These are phyloP conservation scores for Temnothorax curvispinosus DNA, from an alignment of 1,140 invertebrate genomes.

Conservation along the genomic window DNA sequence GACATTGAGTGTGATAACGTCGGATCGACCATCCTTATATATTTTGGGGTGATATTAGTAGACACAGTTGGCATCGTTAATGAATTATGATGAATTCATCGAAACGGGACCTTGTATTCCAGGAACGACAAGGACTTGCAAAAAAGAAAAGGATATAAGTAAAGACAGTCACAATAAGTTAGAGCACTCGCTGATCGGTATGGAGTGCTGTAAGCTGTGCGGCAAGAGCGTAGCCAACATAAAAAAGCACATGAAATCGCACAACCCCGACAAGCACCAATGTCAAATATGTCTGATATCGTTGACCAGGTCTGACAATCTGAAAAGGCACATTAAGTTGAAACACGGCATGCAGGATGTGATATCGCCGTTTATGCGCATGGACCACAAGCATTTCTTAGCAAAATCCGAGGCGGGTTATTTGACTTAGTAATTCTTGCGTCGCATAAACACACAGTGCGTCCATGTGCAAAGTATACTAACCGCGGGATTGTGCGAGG, in stretches of 20 bases:
- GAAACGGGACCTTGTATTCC: constrained; percentile 83
- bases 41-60: constrained; percentile 73
- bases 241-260: constrained; percentile 86
- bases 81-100: constrained; percentile 52
- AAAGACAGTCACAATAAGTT: constrained; percentile 83
- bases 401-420: constrained; percentile 82
- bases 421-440: constrained; percentile 76
- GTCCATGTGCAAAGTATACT: constrained; percentile 16
- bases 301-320: constrained; percentile 85
- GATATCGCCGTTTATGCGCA: constrained; percentile 81
- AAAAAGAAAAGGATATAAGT: constrained; percentile 84
- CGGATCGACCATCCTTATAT: constrained; percentile 40
- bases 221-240: constrained; percentile 85
- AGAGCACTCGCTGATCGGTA: constrained; percentile 78
- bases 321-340: constrained; percentile 85
- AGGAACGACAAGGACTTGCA: constrained; percentile 83
- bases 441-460: background rate
- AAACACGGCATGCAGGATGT: constrained; percentile 84
- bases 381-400: constrained; percentile 84
- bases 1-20: constrained; percentile 17
- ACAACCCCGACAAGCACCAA: constrained; percentile 85
- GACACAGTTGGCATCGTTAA: constrained; percentile 76
- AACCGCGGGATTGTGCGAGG: background rate
- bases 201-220: constrained; percentile 84
- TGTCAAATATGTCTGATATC: constrained; percentile 86